These are phyloP conservation scores for Creontiades dilutus DNA, from an alignment of 2,888 invertebrate species.

Conservation along the genomic window DNA sequence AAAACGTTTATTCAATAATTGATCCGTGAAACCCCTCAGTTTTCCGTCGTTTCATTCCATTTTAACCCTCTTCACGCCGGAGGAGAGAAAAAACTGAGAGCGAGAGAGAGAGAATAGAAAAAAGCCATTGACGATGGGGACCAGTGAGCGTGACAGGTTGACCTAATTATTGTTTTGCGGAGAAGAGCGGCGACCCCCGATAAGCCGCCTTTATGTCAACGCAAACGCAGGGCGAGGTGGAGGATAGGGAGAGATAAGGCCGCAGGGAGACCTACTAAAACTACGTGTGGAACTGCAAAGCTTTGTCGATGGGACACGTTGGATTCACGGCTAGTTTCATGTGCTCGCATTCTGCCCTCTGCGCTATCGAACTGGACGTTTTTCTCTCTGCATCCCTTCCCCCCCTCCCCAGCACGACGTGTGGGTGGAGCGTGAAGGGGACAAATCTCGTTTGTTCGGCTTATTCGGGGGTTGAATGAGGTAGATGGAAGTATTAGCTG, in stretches of 20 bases:
- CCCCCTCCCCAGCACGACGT: background rate
- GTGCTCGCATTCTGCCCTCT: constrained; percentile 1
- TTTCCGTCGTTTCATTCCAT: constrained; percentile 13
- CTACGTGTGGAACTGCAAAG: constrained; percentile 22
- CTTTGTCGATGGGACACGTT: background rate
- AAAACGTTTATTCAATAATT: constrained; percentile 13
- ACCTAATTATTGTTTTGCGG: constrained; percentile 32
- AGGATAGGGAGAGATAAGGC: constrained; percentile 6
- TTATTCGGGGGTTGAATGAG: background rate
- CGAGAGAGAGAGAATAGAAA: background rate
- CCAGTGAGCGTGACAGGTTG: constrained; percentile 11
- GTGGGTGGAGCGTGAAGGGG: background rate
- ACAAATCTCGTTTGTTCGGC: background rate
- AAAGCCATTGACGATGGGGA: background rate
- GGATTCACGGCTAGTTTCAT: constrained; percentile 10
- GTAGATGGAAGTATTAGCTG: background rate
- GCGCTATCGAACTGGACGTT: background rate
- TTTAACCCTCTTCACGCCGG: background rate
- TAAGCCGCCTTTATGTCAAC: constrained; percentile 29
- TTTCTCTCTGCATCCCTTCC: background rate
- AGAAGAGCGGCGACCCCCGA: background rate
- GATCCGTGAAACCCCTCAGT: background rate
- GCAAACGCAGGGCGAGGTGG: background rate
- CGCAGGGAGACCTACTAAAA: constrained; percentile 2
- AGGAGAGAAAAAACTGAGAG: background rate